A percentile compares a stretch with the other conserved stretches of the same genome.
Conservation (phyloP, 2,888 invertebrate genomes). For the Xanthia icteritia region DNA sequence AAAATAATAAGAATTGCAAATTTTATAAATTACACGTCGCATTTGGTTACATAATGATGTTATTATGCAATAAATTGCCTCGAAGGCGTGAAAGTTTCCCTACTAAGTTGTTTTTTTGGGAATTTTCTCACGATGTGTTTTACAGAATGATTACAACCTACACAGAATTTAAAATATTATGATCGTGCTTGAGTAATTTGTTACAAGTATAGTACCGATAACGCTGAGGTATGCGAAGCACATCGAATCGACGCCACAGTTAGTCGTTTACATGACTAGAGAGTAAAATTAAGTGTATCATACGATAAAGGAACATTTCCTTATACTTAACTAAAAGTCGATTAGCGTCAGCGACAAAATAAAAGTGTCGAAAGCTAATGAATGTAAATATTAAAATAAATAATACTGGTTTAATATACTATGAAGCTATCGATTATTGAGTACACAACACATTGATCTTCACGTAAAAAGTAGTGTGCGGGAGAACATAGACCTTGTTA, state of each 20-base stretch:
- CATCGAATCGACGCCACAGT: constrained; percentile 30
- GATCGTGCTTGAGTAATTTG: constrained; percentile 43
- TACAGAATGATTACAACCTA: constrained; percentile 42
- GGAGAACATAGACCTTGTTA: constrained; percentile 8
- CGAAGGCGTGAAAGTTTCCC: constrained; percentile 49
- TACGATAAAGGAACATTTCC: constrained; percentile 49
- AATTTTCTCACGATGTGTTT: constrained; percentile 46
- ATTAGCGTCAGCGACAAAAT: constrained; percentile 6
- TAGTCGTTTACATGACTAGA: constrained; percentile 63
- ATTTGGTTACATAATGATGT: constrained; percentile 45
- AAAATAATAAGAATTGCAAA: constrained; percentile 56
- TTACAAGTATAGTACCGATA: constrained; percentile 32
- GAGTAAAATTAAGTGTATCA: constrained; percentile 46
- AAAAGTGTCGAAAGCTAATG: constrained; percentile 17
- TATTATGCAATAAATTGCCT: constrained; percentile 49
- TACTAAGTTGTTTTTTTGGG: constrained; percentile 39
- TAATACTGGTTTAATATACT: constrained; percentile 55
- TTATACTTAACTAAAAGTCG: constrained; percentile 42
- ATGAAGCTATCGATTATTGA: constrained; percentile 22
- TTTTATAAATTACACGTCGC: constrained; percentile 47
- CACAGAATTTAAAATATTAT: constrained; percentile 42
- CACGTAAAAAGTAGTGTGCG: constrained; percentile 9
- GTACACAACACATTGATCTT: constrained; percentile 13
- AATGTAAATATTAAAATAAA: constrained; percentile 41
- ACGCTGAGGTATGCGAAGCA: constrained; percentile 41